Evolutionary conservation across 2,888 invertebrate genomes (phyloP).

Genomic region (Noctua fimbriata): DNA sequence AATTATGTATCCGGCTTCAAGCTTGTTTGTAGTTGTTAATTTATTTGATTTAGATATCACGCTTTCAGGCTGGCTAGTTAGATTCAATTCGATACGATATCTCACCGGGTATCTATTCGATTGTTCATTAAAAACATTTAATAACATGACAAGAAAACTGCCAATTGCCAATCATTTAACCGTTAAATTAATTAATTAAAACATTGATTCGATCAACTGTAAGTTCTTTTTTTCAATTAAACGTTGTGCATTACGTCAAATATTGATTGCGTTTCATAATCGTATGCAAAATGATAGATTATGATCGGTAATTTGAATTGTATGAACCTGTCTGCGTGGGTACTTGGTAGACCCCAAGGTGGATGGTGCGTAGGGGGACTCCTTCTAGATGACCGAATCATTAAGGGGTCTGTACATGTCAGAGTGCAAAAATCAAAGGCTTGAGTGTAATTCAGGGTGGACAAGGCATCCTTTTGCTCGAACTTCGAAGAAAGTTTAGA

Average conservation of each 20-base stretch:
- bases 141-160: constrained; percentile 67
- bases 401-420: background rate
- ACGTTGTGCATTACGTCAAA: constrained; percentile 52
- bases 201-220: constrained; percentile 54
- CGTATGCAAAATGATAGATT: constrained; percentile 60
- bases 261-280: constrained; percentile 64
- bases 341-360: constrained; percentile 45
- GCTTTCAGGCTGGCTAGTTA: constrained; percentile 62
- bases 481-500: background rate
- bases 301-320: constrained; percentile 64
- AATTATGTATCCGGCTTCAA: constrained; percentile 72
- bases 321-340: constrained; percentile 57
- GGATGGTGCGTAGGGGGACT: constrained; percentile 45
- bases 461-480: background rate
- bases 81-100: constrained; percentile 58
- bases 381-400: constrained; percentile 18
- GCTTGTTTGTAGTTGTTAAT: constrained; percentile 72
- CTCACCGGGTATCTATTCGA: constrained; percentile 51
- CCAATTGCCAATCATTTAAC: constrained; percentile 61
- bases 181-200: constrained; percentile 63
- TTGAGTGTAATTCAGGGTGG: background rate
- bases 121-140: constrained; percentile 65
- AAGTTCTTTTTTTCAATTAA: constrained; percentile 51
- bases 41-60: constrained; percentile 77
- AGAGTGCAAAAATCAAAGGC: background rate